A percentile compares a stretch with the other conserved stretches of the same genome.
phyloP scores from a whole-genome alignment of 2,113 vertebrate species.

The Varanus salvator region DNA sequence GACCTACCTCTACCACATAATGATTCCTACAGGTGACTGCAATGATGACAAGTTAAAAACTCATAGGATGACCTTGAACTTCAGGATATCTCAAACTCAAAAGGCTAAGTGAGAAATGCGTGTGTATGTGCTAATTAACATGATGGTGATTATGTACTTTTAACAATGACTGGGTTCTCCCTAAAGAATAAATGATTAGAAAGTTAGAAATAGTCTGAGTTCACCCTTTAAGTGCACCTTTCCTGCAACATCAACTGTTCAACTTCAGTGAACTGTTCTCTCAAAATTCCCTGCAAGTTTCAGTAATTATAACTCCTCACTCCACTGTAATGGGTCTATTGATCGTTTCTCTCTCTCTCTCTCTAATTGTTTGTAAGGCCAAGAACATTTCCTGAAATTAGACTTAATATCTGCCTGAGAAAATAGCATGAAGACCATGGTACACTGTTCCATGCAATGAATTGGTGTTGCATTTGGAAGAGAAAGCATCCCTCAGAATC shows the following conservation, averaged over 20 bases:
- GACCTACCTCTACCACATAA: background rate
- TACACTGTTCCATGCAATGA: background rate
- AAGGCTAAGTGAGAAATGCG: background rate
- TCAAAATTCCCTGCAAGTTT: slow-evolving; percentile 7
- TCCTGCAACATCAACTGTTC: background rate
- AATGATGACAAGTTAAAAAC: background rate
- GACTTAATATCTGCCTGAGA: background rate
- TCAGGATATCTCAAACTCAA: background rate
- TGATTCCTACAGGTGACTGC: background rate
- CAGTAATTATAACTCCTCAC: background rate
- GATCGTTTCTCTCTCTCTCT: background rate
- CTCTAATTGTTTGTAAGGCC: background rate
- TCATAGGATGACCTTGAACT: background rate
- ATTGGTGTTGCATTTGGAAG: accelerated
- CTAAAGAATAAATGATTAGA: background rate
- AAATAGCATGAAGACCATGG: background rate
- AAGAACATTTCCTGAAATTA: background rate
- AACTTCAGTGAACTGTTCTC: background rate
- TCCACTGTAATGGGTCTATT: background rate
- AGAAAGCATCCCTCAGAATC: background rate
- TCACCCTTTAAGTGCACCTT: background rate
- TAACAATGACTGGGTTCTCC: background rate
- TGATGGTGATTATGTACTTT: background rate
- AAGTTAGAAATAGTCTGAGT: background rate
- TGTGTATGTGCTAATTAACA: background rate